These are phyloP conservation scores for Otis tarda DNA, from an alignment of 2,113 vertebrate genomes.

Conservation along the genomic window DNA sequence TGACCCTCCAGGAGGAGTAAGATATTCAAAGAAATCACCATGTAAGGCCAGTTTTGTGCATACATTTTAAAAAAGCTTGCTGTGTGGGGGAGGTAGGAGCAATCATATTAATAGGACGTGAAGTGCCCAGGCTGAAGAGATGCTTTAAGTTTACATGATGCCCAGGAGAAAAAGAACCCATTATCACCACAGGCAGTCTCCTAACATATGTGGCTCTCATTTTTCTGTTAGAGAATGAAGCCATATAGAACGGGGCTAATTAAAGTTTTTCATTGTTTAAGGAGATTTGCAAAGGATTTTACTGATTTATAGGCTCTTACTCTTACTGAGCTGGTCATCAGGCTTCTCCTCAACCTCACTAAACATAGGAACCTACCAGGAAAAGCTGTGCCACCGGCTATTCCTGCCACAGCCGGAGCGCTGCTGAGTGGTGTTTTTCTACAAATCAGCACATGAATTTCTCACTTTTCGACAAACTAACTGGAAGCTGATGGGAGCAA, in stretches of 20 bases:
- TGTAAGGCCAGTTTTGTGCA: neutral
- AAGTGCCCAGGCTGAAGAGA: neutral
- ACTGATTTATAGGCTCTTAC: neutral
- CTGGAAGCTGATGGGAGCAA: neutral
- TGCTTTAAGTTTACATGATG: neutral
- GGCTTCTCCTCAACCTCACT: neutral
- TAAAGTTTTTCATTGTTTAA: neutral
- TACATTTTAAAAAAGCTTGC: neutral
- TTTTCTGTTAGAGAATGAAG: neutral
- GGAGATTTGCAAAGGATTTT: neutral
- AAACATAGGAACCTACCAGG: neutral
- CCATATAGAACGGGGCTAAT: neutral
- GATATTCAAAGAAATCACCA: neutral
- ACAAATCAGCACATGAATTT: accelerated
- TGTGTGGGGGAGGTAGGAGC: neutral
- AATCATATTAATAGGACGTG: neutral
- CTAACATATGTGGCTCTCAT: neutral
- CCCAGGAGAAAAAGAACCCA: neutral
- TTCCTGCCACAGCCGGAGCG: accelerated
- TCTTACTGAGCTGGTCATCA: neutral
- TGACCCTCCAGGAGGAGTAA: neutral
- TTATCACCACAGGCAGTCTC: neutral
- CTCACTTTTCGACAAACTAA: neutral
- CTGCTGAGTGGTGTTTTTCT: accelerated
- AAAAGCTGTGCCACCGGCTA: neutral